Evolutionary conservation across 2,888 invertebrate species (phyloP).

Genomic region (Busseola fusca): DNA sequence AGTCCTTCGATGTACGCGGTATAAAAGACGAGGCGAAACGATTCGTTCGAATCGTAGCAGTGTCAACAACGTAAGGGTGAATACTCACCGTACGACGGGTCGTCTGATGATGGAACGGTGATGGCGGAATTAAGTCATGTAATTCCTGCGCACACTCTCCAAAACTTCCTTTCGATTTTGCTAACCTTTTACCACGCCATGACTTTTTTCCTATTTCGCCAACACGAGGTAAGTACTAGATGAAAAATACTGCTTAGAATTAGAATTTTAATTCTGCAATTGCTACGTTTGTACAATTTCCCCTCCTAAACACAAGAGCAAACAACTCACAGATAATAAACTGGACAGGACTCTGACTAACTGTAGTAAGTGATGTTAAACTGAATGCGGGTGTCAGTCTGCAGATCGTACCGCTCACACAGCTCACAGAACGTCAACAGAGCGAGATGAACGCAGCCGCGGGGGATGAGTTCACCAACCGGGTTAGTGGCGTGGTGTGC

Average conservation of each 20-base stretch:
- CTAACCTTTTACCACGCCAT: background rate
- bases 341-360: background rate
- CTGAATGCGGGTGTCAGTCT: background rate
- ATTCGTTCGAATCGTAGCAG: too few species aligned
- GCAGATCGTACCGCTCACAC: background rate
- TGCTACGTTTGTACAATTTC: background rate
- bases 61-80: too few species aligned
- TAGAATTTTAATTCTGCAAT: background rate
- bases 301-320: background rate
- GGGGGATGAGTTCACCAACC: background rate
- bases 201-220: background rate
- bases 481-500: background rate
- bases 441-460: slow-evolving; percentile 22
- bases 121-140: too few species aligned
- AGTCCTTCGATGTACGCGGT: too few species aligned
- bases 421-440: slow-evolving; percentile 14
- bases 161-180: background rate
- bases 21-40: too few species aligned
- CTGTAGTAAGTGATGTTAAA: slow-evolving; percentile 5
- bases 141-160: too few species aligned
- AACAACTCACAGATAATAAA: slow-evolving; percentile 1
- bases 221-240: too few species aligned
- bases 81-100: too few species aligned
- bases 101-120: too few species aligned
- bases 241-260: background rate